These are phyloP conservation scores for Meriones psammophilus DNA, from an alignment of 2,797 vertebrate genomes.

Conservation along the genomic window DNA sequence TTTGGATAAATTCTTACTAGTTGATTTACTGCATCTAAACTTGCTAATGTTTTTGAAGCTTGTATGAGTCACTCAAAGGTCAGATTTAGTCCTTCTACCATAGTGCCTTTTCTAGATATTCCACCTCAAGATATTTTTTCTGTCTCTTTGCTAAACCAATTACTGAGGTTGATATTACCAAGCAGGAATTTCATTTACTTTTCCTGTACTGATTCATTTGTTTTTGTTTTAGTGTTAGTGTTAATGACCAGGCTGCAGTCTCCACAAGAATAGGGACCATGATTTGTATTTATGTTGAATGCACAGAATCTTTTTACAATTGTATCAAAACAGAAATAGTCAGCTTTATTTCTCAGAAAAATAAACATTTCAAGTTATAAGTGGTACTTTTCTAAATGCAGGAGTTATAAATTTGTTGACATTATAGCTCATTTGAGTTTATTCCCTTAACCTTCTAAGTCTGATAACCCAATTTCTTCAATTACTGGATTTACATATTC, in stretches of 20 bases:
- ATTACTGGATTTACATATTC: constrained; percentile 71
- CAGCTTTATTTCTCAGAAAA: constrained; percentile 56
- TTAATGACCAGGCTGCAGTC: not conserved
- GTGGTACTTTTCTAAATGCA: constrained; percentile 32
- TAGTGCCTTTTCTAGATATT: not conserved
- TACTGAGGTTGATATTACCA: not conserved
- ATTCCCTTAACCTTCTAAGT: constrained; percentile 67
- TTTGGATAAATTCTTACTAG: constrained; percentile 46
- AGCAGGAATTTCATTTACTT: not conserved
- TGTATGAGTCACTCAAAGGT: constrained; percentile 6
- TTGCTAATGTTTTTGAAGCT: constrained; percentile 22
- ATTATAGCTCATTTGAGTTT: constrained; percentile 62
- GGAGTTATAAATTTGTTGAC: constrained; percentile 70
- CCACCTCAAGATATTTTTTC: not conserved
- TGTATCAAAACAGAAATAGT: not conserved
- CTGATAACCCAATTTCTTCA: constrained; percentile 72
- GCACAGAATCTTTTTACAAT: constrained; percentile 42
- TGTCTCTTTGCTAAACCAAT: constrained; percentile 1
- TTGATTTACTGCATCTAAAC: not conserved
- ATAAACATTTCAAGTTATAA: constrained; percentile 68
- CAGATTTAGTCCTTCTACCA: not conserved
- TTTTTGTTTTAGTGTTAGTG: not conserved
- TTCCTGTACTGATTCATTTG: not conserved
- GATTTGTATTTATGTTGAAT: constrained; percentile 29
- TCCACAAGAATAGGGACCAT: not conserved